phyloP scores from a whole-genome alignment of 2,888 invertebrate species.

The Yponomeuta sedellus region DNA sequence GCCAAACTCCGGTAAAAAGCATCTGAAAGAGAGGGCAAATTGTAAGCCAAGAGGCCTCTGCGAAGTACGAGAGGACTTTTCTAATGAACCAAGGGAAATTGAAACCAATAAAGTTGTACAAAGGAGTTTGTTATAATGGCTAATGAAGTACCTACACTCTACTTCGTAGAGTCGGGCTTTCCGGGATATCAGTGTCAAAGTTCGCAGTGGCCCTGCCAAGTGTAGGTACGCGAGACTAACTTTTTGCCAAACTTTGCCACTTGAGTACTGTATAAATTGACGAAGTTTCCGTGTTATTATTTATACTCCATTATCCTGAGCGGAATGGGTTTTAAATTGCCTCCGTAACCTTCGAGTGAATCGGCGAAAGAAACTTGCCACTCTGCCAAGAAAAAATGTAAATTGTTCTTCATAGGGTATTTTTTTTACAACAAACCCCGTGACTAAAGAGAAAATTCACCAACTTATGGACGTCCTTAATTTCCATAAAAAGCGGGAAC shows the following conservation, averaged over 20 bases:
- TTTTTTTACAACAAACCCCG: neutral
- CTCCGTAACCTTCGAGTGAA: neutral
- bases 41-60: neutral
- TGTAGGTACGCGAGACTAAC: conserved; percentile 13
- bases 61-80: conserved; percentile 5
- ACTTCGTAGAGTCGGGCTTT: conserved; percentile 31
- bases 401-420: neutral
- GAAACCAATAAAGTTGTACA: conserved; percentile 35
- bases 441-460: neutral
- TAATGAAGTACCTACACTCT: conserved; percentile 40
- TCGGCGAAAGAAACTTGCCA: neutral
- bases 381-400: neutral
- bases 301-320: neutral
- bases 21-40: neutral
- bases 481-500: conserved; percentile 23
- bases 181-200: conserved; percentile 34
- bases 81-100: conserved; percentile 24
- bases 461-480: neutral
- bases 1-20: neutral
- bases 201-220: conserved; percentile 26
- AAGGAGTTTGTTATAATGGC: conserved; percentile 42
- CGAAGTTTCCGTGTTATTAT: conserved; percentile 1
- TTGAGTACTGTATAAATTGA: neutral
- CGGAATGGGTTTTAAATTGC: conserved; percentile 3
- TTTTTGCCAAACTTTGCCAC: conserved; percentile 1